Percentiles rank a stretch among this genome's conserved stretches.
These are phyloP conservation scores for Schizotus pectinicornis DNA, from an alignment of 2,888 invertebrate species.

Conservation along the genomic window DNA sequence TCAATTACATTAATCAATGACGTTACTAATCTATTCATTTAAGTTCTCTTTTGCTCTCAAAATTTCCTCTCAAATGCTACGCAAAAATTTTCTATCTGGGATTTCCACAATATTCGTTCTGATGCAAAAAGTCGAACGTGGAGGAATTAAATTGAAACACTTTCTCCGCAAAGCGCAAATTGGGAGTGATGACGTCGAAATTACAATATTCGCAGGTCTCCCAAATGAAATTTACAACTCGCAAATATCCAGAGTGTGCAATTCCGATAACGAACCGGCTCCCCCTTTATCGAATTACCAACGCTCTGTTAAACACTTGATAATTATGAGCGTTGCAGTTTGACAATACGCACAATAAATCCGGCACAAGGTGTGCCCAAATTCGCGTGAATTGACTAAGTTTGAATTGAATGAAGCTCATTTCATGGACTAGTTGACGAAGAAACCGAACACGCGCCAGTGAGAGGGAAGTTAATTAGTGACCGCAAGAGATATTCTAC, in stretches of 20 bases:
- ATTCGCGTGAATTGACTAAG: slow-evolving; percentile 7
- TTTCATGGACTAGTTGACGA: slow-evolving; percentile 12
- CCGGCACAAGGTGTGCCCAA: slow-evolving; percentile 22
- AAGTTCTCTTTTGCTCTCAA: no score
- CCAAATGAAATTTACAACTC: slow-evolving; percentile 24
- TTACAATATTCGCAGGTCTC: not conserved
- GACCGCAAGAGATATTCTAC: slow-evolving; percentile 16
- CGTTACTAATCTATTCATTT: no score
- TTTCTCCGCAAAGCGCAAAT: no score
- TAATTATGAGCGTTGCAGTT: slow-evolving; percentile 34
- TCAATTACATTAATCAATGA: no score
- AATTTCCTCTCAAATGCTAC: no score
- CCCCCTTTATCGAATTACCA: slow-evolving; percentile 31
- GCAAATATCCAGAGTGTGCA: slow-evolving; percentile 35
- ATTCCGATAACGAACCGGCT: slow-evolving; percentile 36
- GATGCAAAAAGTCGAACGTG: not conserved
- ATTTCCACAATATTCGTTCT: not conserved
- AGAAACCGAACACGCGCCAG: slow-evolving; percentile 13
- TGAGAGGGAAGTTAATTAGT: slow-evolving; percentile 21
- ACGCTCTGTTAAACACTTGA: slow-evolving; percentile 38
- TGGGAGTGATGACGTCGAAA: no score
- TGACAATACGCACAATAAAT: slow-evolving; percentile 27
- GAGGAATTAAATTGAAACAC: no score
- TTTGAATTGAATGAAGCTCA: slow-evolving; percentile 13
- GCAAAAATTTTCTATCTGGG: no score